These are phyloP conservation scores for Ptychochromis oligacanthus DNA, from an alignment of 2,113 vertebrate genomes.

Conservation along the genomic window DNA sequence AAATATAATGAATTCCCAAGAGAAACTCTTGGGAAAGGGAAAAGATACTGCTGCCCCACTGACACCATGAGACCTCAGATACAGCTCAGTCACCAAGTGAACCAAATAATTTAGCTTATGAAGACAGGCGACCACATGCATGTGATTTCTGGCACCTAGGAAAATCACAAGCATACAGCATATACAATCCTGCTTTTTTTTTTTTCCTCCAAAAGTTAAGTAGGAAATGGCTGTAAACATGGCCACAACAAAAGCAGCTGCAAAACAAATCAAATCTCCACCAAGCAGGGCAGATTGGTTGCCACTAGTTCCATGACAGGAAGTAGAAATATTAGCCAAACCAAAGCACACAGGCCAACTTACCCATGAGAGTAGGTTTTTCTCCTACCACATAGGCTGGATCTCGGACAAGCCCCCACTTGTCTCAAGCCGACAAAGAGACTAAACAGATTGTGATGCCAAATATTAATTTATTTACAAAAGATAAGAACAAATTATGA, in stretches of 20 bases:
- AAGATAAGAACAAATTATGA: no score
- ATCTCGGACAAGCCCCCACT: not conserved
- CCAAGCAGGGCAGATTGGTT: not conserved
- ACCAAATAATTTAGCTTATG: not conserved
- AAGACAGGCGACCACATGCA: not conserved
- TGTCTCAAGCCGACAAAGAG: not conserved
- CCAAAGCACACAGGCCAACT: not conserved
- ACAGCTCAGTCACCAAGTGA: not conserved
- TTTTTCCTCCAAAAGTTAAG: not conserved
- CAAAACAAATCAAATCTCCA: not conserved
- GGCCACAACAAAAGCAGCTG: no score
- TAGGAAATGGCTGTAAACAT: not conserved
- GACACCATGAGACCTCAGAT: not conserved
- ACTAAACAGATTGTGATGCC: no score
- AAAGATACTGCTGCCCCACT: not conserved
- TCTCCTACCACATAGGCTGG: not conserved
- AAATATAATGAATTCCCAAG: not conserved
- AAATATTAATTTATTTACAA: no score
- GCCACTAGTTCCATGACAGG: not conserved
- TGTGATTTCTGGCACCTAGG: not conserved
- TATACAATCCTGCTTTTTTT: not conserved
- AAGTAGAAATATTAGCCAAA: not conserved
- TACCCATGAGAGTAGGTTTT: not conserved
- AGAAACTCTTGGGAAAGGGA: not conserved
- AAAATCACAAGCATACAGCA: not conserved